Evolutionary conservation across 2,797 vertebrate genomes (phyloP), one percentile per base, ranked within the genome.

Genomic region (Caiman crocodilus): DNA sequence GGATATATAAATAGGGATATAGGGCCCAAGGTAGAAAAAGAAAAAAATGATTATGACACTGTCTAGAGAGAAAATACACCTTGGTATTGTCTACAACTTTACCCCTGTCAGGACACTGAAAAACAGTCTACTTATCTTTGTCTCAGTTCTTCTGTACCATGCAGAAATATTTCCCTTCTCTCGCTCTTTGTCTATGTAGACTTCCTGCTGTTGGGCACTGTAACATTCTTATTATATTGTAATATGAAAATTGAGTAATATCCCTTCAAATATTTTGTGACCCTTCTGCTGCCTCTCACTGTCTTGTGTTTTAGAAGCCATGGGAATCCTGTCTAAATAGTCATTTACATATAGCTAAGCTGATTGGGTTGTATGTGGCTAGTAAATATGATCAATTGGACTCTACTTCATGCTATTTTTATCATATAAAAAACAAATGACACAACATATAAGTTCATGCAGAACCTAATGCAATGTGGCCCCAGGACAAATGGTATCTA

Each of bases 1-100:
- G 59, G 60, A 87, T 30, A 32, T 63, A 59, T 14, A 74, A 79
- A 71, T 14, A 74, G 18, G 15, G 26, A 28, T 21, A 23, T 1
- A 79, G 26, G 87, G 80, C 79, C 90, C 78, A 4, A 3, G 5
- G 84, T 6, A 77, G 88, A 88, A 69, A 65, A 90, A 77, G 88
- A 88, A 69, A 65, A 90, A 61, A 60, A 25, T 80, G 2, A 65
- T 93, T 88, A 82, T 69, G 35, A 30, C 16, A 84, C 8, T 82
- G 79, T 88, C 21, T 89, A 76, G 76, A 90, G 8, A 35, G 90
- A 88, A 76, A 93, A 30, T 6, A 11, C 8, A 42, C 56, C 21
- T 79, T 17, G 30, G 30, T 55, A 42, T 17, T 11, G 65, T 76
- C 25, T 50, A 77, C 16, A 57, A 61, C 6, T 17, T 79, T 79